These are phyloP conservation scores for Smittia sp. DNA, from an alignment of 2,888 invertebrate species.

Conservation along the genomic window DNA sequence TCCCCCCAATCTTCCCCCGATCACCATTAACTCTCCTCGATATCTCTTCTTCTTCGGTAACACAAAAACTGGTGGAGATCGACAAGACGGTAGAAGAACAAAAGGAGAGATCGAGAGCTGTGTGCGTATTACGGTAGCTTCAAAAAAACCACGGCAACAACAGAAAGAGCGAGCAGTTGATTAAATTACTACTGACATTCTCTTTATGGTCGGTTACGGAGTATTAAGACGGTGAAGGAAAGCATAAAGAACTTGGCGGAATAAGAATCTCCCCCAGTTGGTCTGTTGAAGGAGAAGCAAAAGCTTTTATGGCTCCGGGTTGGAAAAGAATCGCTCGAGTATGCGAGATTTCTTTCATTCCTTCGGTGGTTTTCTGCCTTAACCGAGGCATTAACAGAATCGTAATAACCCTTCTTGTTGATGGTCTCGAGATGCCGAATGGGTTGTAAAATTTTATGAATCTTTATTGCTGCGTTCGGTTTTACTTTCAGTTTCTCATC, in stretches of 20 bases:
- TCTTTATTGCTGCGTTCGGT: background rate
- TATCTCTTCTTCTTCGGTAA: background rate
- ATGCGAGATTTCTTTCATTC: background rate
- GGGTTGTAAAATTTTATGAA: constrained; percentile 8
- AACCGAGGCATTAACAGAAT: constrained; percentile 12
- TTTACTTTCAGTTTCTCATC: constrained; percentile 5
- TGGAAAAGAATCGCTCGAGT: background rate
- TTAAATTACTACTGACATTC: constrained; percentile 40
- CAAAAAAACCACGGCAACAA: constrained; percentile 3
- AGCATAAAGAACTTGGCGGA: background rate
- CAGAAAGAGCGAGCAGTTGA: constrained; percentile 27
- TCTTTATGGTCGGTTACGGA: constrained; percentile 16
- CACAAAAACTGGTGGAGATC: background rate
- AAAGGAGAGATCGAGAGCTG: constrained; percentile 2
- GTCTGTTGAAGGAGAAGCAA: background rate
- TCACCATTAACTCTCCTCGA: background rate
- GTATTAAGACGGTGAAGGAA: constrained; percentile 17
- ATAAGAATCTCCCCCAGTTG: constrained; percentile 9
- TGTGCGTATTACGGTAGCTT: constrained; percentile 37
- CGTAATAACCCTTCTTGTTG: constrained; percentile 6
- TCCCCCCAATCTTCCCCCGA: no score
- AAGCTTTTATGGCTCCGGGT: constrained; percentile 25
- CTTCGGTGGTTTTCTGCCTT: background rate
- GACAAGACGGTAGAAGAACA: constrained; percentile 9
- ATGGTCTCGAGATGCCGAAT: background rate